Conservation (phyloP, 2,888 invertebrate genomes). For the Cantharis lateralis region DNA sequence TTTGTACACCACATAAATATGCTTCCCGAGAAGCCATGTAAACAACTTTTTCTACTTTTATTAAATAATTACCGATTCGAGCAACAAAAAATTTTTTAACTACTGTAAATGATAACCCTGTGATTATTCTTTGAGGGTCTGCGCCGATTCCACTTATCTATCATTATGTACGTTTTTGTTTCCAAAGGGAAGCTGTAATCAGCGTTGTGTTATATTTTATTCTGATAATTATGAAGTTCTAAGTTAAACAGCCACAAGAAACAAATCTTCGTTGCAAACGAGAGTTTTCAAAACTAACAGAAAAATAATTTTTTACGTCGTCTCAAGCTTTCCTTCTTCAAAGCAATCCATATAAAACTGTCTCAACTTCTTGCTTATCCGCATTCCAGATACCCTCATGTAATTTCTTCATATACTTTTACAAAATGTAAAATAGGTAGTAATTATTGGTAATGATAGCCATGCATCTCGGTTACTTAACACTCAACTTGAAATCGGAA, state of each 20-base stretch:
- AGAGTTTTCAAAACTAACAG: too few relatives aligned
- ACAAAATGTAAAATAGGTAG: conserved; percentile 8
- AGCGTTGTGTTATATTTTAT: background rate
- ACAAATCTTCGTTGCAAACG: background rate
- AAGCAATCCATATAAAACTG: background rate
- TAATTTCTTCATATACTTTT: conserved; percentile 13
- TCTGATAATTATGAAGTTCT: background rate
- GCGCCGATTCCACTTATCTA: conserved; percentile 4
- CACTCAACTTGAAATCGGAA: background rate
- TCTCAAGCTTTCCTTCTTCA: background rate
- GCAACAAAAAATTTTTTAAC: background rate
- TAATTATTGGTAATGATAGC: conserved; percentile 23
- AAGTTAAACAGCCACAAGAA: background rate
- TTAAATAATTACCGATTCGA: background rate
- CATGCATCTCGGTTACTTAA: conserved; percentile 13
- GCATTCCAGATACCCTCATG: conserved; percentile 12
- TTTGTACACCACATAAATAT: background rate
- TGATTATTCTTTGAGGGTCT: background rate
- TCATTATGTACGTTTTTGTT: background rate
- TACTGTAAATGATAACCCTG: background rate
- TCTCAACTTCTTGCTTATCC: conserved; percentile 10
- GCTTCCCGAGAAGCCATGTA: background rate
- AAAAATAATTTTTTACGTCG: background rate
- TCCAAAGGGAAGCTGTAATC: background rate
- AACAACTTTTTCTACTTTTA: background rate